phyloP scores from a whole-genome alignment of 2,888 invertebrate species.

The Byasa hedistus region DNA sequence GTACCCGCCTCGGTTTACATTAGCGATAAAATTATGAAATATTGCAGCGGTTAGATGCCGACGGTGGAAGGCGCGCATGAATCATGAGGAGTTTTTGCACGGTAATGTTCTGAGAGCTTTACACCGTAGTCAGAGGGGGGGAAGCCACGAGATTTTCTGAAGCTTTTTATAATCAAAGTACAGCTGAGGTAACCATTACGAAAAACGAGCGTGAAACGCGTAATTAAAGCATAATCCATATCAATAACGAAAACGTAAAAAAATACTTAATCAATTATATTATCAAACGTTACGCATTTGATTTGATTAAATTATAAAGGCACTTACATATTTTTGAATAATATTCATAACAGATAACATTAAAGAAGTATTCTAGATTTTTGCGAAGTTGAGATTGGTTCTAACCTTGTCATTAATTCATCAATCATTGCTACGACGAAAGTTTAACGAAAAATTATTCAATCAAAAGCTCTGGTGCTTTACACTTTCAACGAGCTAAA shows the following conservation, averaged over 20 bases:
- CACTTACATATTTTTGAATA: too few relatives aligned
- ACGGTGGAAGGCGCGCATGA: conserved; percentile 36
- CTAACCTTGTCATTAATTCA: too few relatives aligned
- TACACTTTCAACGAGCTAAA: too few relatives aligned
- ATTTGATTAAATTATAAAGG: too few relatives aligned
- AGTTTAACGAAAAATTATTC: too few relatives aligned
- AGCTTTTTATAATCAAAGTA: conserved; percentile 14
- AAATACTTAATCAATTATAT: background rate
- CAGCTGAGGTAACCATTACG: conserved; percentile 1
- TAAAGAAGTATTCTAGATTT: too few relatives aligned
- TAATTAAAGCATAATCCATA: background rate
- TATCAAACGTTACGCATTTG: too few relatives aligned
- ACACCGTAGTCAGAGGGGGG: conserved; percentile 21
- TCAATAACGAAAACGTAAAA: background rate
- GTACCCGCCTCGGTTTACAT: conserved; percentile 59
- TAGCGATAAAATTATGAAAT: conserved; percentile 73
- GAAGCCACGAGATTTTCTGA: conserved; percentile 16
- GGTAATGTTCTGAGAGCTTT: conserved; percentile 38
- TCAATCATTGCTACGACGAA: too few relatives aligned
- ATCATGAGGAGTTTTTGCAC: conserved; percentile 42
- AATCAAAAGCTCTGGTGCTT: too few relatives aligned
- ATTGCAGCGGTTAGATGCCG: conserved; percentile 43
- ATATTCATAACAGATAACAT: too few relatives aligned
- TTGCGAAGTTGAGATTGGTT: too few relatives aligned
- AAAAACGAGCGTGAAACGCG: background rate